phyloP scores from a whole-genome alignment of 2,797 vertebrate genomes.

The Cetoscarus ocellatus region DNA sequence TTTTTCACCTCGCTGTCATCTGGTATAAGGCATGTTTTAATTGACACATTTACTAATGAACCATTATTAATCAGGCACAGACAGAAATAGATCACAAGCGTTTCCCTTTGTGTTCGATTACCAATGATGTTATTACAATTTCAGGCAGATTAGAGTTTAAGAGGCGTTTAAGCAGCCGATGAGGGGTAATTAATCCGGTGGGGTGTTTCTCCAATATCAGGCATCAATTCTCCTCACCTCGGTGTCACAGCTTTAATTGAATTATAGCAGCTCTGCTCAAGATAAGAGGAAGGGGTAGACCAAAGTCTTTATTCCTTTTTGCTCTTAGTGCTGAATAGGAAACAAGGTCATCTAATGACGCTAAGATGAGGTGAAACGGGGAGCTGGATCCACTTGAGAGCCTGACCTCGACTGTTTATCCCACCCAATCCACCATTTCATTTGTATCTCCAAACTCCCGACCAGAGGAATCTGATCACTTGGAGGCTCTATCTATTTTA shows the following conservation, averaged over 20 bases:
- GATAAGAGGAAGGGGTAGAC: slow-evolving; percentile 43
- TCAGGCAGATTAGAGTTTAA: slow-evolving; percentile 74
- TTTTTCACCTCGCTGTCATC: slow-evolving; percentile 42
- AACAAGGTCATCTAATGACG: slow-evolving; percentile 46
- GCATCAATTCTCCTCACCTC: slow-evolving; percentile 71
- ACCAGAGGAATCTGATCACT: no score
- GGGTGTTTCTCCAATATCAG: slow-evolving; percentile 56
- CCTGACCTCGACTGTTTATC: slow-evolving; percentile 34
- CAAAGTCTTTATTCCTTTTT: slow-evolving; percentile 8
- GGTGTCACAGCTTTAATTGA: slow-evolving; percentile 73
- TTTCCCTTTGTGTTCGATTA: slow-evolving; percentile 70
- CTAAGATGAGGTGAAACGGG: slow-evolving; percentile 42
- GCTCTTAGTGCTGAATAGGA: slow-evolving; percentile 22
- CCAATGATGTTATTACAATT: slow-evolving; percentile 66
- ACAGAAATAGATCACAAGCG: slow-evolving; percentile 57
- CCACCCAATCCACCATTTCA: not conserved
- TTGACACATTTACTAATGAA: slow-evolving; percentile 62
- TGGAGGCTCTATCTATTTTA: no score
- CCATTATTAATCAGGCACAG: slow-evolving; percentile 69
- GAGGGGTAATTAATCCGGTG: slow-evolving; percentile 69
- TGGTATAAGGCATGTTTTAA: slow-evolving; percentile 39
- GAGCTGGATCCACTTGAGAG: slow-evolving; percentile 35
- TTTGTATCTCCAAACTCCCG: not conserved
- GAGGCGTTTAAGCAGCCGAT: slow-evolving; percentile 59
- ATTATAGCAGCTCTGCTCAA: slow-evolving; percentile 61